These are phyloP conservation scores for Phyllostomus hastatus DNA, from an alignment of 2,113 vertebrate species.

Conservation along the genomic window DNA sequence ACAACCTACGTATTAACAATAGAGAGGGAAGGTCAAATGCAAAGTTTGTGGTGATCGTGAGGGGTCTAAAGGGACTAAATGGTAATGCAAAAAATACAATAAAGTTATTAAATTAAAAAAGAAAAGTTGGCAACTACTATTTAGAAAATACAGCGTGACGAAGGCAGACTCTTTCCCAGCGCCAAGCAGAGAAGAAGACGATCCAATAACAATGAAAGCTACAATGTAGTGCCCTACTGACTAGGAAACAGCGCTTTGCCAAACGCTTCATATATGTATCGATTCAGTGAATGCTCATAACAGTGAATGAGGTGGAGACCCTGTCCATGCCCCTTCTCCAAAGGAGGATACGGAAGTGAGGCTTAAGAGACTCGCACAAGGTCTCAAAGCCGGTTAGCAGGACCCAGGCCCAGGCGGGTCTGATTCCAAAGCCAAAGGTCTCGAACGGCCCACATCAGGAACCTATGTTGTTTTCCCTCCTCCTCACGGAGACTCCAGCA, in stretches of 20 bases:
- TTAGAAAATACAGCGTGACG: not conserved
- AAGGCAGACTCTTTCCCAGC: not conserved
- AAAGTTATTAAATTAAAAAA: too few relatives aligned
- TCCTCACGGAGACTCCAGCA: conserved; percentile 43
- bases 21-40: conserved; percentile 21
- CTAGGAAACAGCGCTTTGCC: not conserved
- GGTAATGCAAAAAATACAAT: too few relatives aligned
- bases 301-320: not conserved
- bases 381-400: not conserved
- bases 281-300: not conserved
- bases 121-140: not conserved
- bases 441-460: not conserved
- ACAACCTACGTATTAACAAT: not conserved
- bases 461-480: not conserved
- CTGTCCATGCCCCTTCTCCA: not conserved
- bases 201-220: not conserved
- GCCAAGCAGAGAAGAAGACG: not conserved
- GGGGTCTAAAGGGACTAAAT: too few relatives aligned
- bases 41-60: not conserved
- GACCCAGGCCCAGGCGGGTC: not conserved
- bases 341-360: not conserved
- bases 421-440: not conserved
- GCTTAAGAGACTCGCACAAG: not conserved
- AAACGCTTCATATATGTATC: not conserved
- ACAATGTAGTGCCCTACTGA: not conserved